Evolutionary conservation across 2,888 invertebrate species (phyloP), one percentile per base, ranked within the genome.

Genomic region (Lomographa bimaculata): DNA sequence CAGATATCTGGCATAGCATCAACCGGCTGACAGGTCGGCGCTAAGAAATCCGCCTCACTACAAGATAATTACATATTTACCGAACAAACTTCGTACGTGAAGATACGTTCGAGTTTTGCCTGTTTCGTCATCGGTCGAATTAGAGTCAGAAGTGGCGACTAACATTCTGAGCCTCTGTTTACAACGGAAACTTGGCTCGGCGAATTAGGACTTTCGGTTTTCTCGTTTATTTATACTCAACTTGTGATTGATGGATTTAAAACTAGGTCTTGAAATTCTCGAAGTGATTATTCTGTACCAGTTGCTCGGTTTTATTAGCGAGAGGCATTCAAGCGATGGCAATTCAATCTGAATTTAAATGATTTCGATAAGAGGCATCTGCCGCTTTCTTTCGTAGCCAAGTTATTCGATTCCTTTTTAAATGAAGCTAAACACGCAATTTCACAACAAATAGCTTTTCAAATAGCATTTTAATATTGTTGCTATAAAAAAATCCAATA

Each of bases 1-100:
- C 24, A 35, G 30, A n/a, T 30, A 59, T 50, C 57, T 79, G 78
- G 79, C 79, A 62, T 40, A 25, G 7, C 46, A 40, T 70, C 78
- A 74, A 67, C 48, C 44, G 34, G 53, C 50, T 67, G 75, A 71
- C 73, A 71, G 50, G 41, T 43, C 20, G 60, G 58, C 65, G 64
- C 59, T 56, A 43, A 7, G 35, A 17, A 32, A 11, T 40, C 21
- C 28, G 45, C 35, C 46, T 36, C 40, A 36, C 49, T 50, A 51
- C 49, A 46, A 32, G 18, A 27, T 25, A 41, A 36, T 14, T 24
- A 7, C 20, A 12, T 45, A 28, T 44, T 37, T 19, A 26, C 32
- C 16, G 11, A 7, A 19, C 24, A 28, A 26, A 28, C 6, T 5
- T 7, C 7, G 11, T 6, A 20, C 7, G 19, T 14, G 32, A 32